A percentile compares a stretch with the other conserved stretches of the same genome.
Conservation (phyloP, 2,888 invertebrate genomes). For the Petrolisthes manimaculis region DNA sequence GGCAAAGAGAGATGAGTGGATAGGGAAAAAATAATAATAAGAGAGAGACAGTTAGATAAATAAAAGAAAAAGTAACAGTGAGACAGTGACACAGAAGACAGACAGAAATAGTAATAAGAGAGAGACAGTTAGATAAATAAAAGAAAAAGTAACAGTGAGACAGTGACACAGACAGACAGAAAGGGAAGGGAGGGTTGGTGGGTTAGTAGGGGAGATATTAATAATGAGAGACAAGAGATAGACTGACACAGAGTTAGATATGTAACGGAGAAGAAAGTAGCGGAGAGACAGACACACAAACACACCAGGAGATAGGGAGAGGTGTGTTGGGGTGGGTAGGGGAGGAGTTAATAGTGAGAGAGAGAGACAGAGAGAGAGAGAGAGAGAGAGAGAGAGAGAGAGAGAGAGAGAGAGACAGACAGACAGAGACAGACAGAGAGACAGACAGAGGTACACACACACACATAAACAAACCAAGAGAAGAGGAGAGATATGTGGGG, state of each 20-base stretch:
- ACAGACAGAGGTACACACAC: no score
- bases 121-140: neutral
- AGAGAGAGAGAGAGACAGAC: neutral
- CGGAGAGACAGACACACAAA: neutral
- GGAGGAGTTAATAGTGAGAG: neutral
- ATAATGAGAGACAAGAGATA: neutral
- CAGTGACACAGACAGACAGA: neutral
- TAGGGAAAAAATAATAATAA: neutral
- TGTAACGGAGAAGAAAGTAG: neutral
- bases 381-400: neutral
- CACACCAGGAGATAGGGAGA: neutral
- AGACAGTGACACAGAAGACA: neutral
- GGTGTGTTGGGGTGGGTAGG: neutral
- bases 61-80: neutral
- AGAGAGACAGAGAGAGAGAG: constrained; percentile 9
- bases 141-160: neutral
- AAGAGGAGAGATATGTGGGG: no score
- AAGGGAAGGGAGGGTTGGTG: neutral
- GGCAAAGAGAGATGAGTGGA: neutral
- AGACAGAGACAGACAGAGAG: neutral
- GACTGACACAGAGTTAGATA: neutral
- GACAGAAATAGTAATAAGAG: no score
- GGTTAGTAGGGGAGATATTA: neutral
- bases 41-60: neutral
- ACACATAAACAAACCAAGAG: no score